These are phyloP conservation scores for Heliothis virescens DNA, from an alignment of 1,140 invertebrate species.

Conservation along the genomic window DNA sequence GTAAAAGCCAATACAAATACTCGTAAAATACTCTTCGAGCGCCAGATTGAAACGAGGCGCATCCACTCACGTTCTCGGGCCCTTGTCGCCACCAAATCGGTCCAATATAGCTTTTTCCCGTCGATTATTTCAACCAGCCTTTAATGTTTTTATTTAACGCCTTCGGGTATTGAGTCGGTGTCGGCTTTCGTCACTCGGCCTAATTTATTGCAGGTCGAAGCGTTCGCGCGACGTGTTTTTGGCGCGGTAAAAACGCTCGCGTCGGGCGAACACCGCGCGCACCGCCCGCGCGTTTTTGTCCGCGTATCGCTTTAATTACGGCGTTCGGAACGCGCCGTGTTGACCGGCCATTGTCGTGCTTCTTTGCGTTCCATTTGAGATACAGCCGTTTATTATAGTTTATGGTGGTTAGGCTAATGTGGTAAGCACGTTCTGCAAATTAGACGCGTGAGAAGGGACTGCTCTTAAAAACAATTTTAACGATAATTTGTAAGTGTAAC, in stretches of 20 bases:
- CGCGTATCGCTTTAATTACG: constrained; percentile 80
- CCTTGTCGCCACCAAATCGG: constrained; percentile 75
- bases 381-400: constrained; percentile 30
- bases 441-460: not conserved
- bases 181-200: constrained; percentile 74
- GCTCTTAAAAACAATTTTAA: not conserved
- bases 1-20: constrained; percentile 52
- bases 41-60: constrained; percentile 52
- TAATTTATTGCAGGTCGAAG: constrained; percentile 80
- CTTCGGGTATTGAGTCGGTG: constrained; percentile 76
- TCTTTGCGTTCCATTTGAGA: constrained; percentile 41
- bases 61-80: constrained; percentile 58
- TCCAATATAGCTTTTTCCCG: constrained; percentile 77
- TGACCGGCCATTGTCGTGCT: constrained; percentile 35
- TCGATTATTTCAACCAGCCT: constrained; percentile 79
- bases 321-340: constrained; percentile 54
- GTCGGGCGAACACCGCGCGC: constrained; percentile 59
- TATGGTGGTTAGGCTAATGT: constrained; percentile 19
- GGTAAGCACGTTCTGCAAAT: constrained; percentile 9
- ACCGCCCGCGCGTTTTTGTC: constrained; percentile 72
- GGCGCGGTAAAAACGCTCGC: constrained; percentile 72
- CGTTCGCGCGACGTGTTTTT: constrained; percentile 75
- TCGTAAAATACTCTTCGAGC: constrained; percentile 52
- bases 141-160: constrained; percentile 85
- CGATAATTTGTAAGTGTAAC: not conserved